phyloP scores from a whole-genome alignment of 2,113 vertebrate genomes.

The Chaenocephalus aceratus region DNA sequence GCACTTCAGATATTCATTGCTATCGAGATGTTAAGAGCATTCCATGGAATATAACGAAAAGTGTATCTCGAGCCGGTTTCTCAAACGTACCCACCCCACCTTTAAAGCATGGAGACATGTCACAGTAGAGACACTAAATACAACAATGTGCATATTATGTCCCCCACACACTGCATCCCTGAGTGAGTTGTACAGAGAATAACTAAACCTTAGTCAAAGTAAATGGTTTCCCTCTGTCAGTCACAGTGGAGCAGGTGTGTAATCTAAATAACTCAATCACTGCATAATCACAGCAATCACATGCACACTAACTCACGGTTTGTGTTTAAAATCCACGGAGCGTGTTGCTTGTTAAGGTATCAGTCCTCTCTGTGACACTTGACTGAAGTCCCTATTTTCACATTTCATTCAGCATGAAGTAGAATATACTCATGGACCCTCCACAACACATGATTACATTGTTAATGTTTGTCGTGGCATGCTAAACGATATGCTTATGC shows the following conservation, averaged over 20 bases:
- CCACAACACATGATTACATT: not conserved
- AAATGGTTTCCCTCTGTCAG: conserved; percentile 45
- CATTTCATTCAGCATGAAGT: not conserved
- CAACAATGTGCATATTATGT: too few species aligned
- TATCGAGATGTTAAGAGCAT: too few species aligned
- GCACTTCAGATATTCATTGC: too few species aligned
- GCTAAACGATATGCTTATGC: too few species aligned
- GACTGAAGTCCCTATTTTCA: conserved; percentile 5
- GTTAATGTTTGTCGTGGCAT: too few species aligned
- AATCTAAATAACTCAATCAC: conserved; percentile 75
- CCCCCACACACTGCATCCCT: conserved; percentile 8
- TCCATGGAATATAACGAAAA: too few species aligned
- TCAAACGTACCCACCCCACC: too few species aligned
- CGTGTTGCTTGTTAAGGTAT: conserved; percentile 35
- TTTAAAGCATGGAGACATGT: too few species aligned
- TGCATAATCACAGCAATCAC: conserved; percentile 74
- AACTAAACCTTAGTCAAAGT: conserved; percentile 42
- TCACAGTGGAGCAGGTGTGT: conserved; percentile 63
- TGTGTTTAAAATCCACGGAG: conserved; percentile 50
- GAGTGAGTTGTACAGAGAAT: conserved; percentile 21
- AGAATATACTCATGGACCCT: not conserved
- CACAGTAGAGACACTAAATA: too few species aligned
- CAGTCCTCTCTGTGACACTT: not conserved
- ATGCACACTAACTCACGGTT: conserved; percentile 55
- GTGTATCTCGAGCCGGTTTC: too few species aligned